Conservation (phyloP, 2,888 invertebrate genomes). For the Eledone cirrhosa region DNA sequence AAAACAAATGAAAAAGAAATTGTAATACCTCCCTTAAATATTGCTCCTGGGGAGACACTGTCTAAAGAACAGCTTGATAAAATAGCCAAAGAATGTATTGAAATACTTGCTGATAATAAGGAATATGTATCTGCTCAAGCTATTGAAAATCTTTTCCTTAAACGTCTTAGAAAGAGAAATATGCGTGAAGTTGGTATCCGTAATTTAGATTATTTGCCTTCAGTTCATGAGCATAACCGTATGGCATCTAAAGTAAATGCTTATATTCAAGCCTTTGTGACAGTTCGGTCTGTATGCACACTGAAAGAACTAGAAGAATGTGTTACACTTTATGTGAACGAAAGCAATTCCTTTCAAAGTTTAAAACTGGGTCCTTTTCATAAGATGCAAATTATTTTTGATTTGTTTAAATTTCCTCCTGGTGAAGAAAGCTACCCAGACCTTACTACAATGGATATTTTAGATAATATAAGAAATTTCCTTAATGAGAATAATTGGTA, state of each 20-base stretch:
- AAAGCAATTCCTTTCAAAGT: constrained; percentile 46
- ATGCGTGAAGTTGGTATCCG: constrained; percentile 34
- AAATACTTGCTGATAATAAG: constrained; percentile 53
- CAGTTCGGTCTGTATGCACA: constrained; percentile 55
- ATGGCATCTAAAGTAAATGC: constrained; percentile 50
- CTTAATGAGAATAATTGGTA: constrained; percentile 56
- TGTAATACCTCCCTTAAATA: not conserved
- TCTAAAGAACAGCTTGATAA: constrained; percentile 46
- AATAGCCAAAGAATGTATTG: constrained; percentile 59
- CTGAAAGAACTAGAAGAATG: constrained; percentile 55
- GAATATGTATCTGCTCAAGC: constrained; percentile 54
- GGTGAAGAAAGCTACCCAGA: constrained; percentile 54
- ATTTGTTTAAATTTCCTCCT: constrained; percentile 58
- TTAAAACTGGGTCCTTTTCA: constrained; percentile 61
- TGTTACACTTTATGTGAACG: constrained; percentile 49
- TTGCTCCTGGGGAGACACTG: constrained; percentile 10
- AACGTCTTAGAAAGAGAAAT: constrained; percentile 39
- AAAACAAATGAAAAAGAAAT: not conserved
- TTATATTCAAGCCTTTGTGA: constrained; percentile 59
- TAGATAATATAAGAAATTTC: constrained; percentile 45
- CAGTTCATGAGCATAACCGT: constrained; percentile 52
- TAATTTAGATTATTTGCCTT: constrained; percentile 42
- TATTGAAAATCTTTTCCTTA: constrained; percentile 52
- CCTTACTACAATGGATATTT: constrained; percentile 56
- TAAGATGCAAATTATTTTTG: constrained; percentile 55